Evolutionary conservation across 2,797 vertebrate species (phyloP), one percentile per base, ranked within the genome.

Genomic region (Aplochiton taeniatus): DNA sequence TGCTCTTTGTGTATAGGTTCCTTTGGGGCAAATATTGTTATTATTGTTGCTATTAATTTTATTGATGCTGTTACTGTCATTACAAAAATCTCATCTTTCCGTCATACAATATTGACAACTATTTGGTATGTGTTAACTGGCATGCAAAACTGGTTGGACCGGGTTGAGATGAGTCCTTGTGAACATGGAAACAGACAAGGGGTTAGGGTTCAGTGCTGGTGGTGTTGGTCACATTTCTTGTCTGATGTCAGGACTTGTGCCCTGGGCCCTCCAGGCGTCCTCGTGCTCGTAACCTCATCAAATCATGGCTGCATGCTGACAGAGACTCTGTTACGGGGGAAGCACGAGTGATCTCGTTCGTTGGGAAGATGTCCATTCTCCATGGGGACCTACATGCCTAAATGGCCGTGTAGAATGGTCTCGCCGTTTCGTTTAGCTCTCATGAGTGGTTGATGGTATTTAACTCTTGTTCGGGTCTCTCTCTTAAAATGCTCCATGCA

Each of bases 1-100:
- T 81, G 87, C 88, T 91, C 87, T 90, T 88, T 90, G 89, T 91
- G 89, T 90, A 90, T 88, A 91, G 90, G 83, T 90, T 90, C 87
- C 82, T 87, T 87, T 88, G 80, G 87, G 89, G 89, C 87, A 80
- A 91, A 89, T 89, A 85, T 87, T 90, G 85, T 90, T 91, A 84
- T 90, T 85, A 84, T 90, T 89, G 79, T 87, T 84, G 82, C 81
- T 84, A 84, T 90, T 89, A 79, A 90, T 88, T 90, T 88, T 89
- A 87, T 89, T 87, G 83, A 86, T 83, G 85, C 85, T 86, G 84
- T 90, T 87, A 86, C 87, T 88, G 85, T 91, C 83, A 79, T 77
- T 81, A 81, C 75, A 73, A 83, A 80, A 74, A 61, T 52, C 79
- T 85, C 77, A 72, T 83, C 68, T 74, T 84, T 88, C 76, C 83